Conservation (phyloP, 2,797 vertebrate genomes). For the Pelobates cultripes region DNA sequence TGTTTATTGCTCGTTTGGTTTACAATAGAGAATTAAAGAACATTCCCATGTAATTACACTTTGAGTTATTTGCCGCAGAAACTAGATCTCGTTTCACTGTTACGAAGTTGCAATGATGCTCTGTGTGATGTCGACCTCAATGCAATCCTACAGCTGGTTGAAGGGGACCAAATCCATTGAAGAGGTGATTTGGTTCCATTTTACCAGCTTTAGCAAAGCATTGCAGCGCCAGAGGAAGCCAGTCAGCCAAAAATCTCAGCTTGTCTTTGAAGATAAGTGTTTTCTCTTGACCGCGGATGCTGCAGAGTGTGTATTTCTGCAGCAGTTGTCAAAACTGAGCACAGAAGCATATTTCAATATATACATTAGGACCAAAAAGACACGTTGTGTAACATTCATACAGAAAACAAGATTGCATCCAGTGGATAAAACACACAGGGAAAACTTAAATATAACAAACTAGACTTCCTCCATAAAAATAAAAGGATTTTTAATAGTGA, state of each 20-base stretch:
- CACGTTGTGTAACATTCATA: no score
- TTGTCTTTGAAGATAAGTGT: background rate
- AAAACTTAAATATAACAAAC: no score
- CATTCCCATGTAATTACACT: background rate
- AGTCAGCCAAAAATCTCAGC: background rate
- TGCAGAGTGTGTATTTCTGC: background rate
- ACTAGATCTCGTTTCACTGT: background rate
- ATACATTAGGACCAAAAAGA: no score
- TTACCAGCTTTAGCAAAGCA: conserved; percentile 99
- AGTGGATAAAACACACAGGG: no score
- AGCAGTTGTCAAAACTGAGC: background rate
- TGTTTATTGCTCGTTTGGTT: background rate
- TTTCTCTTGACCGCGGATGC: background rate
- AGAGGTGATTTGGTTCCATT: conserved; percentile 99
- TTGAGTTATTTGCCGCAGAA: background rate
- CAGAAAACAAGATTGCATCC: no score
- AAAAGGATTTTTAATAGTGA: no score
- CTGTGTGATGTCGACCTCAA: conserved; percentile 87
- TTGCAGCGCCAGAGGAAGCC: conserved; percentile 67
- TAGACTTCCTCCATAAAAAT: no score
- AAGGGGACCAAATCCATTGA: conserved; percentile 99
- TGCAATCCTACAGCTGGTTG: conserved; percentile 99
- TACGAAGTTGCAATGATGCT: conserved; percentile 5
- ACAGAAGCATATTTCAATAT: background rate
- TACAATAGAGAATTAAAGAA: background rate